These are phyloP conservation scores for Pycnonotus jocosus DNA, from an alignment of 2,113 vertebrate genomes.

Conservation along the genomic window DNA sequence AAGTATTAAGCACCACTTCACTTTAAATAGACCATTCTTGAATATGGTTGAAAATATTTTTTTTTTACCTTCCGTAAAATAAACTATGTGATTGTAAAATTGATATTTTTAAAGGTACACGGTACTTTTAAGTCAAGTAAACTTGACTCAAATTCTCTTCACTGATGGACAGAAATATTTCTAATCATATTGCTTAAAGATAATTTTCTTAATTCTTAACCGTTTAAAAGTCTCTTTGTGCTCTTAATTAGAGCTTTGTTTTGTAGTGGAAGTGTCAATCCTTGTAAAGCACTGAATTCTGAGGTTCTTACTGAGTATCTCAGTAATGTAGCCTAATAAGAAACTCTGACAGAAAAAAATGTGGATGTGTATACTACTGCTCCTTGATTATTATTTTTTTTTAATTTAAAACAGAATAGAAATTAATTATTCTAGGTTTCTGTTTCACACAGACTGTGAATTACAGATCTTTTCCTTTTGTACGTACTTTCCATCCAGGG, in stretches of 20 bases:
- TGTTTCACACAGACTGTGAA: neutral
- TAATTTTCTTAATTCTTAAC: neutral
- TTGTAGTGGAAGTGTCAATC: neutral
- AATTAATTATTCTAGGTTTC: neutral
- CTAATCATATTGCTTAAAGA: neutral
- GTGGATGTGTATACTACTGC: neutral
- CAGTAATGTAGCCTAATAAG: neutral
- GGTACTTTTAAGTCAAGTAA: neutral
- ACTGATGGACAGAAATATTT: neutral
- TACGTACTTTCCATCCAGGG: neutral
- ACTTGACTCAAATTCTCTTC: neutral
- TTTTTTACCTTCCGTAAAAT: neutral
- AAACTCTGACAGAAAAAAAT: neutral
- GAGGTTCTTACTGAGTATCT: neutral
- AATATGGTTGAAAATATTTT: neutral
- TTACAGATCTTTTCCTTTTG: neutral
- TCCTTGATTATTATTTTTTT: neutral
- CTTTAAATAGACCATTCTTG: neutral
- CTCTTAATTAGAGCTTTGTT: neutral
- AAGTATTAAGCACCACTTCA: neutral
- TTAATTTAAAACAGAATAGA: neutral
- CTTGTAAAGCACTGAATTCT: neutral
- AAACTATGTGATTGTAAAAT: neutral
- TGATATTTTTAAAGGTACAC: accelerated
- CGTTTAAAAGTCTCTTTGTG: neutral